Conservation (phyloP, 2,113 vertebrate species). For the Protomyctophum bolini region DNA sequence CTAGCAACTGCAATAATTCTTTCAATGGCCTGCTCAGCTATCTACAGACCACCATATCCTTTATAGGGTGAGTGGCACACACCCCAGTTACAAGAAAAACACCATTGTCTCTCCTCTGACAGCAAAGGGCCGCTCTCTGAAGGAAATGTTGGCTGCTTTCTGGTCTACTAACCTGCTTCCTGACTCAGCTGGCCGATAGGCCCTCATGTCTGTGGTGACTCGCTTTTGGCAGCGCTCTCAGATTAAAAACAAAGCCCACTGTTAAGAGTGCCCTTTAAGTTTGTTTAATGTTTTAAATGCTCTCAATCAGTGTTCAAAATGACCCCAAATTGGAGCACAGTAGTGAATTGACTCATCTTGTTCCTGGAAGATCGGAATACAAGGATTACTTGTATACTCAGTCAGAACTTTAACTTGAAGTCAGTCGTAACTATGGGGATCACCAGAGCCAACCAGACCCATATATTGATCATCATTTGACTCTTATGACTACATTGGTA, state of each 20-base stretch:
- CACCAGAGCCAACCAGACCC: no score
- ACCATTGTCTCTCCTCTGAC: conserved; percentile 56
- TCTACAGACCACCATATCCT: background rate
- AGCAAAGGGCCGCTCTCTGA: conserved; percentile 28
- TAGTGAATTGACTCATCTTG: no score
- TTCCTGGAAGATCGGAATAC: no score
- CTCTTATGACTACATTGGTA: no score
- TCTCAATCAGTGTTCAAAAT: no score
- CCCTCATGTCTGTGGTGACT: conserved; percentile 8
- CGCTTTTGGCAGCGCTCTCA: conserved; percentile 24
- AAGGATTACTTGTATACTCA: no score
- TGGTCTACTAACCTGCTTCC: conserved; percentile 35
- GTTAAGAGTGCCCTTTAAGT: background rate
- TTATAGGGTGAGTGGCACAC: background rate
- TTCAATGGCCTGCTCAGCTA: background rate
- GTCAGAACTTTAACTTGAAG: no score
- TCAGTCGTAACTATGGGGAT: no score
- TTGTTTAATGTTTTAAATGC: background rate
- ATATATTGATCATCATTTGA: no score
- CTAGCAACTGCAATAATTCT: background rate
- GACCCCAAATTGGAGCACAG: no score
- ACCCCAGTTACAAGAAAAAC: conserved; percentile 50
- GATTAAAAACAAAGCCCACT: conserved; percentile 19
- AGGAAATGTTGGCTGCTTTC: conserved; percentile 25
- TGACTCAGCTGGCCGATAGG: conserved; percentile 24